Base-by-base conservation (phyloP, 2,113 vertebrate genomes). In the Pteronura brasiliensis region DNA sequence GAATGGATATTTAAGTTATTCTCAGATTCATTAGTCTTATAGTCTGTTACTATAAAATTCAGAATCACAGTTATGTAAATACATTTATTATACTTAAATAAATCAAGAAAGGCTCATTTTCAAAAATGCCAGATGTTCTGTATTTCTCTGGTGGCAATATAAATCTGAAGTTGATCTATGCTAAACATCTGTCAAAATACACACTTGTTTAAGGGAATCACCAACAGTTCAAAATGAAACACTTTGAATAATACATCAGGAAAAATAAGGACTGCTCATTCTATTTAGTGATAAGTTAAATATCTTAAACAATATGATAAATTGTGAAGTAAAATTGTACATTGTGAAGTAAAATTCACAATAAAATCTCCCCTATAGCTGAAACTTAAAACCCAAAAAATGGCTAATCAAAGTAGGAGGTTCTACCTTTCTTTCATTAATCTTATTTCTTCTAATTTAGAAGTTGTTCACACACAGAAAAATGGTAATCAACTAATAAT, bases 51-150 rank as follows among this genome's bases (percentile, higher is more conserved):
- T 94, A 20, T 69, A 71, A 94, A 90, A 93, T 71, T 65, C 81
- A 97, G 77, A 96, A 90, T 79, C 34, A 52, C 7, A 88, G 42
- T 77, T 92, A 90, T 88, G 49, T 92, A 95, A 96, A 96, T 95
- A 91, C 39, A 95, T 97, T 88, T 97, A 90, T 95, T 97, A 93
- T 93, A 88, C 74, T 92, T 97, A 98, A 96, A 95, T 96, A 96
- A 97, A 95, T 97, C 81, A 97, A 97, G 94, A 94, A 96, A 84
- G 3, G 12, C 82, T 98, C 31, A 39, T 90, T 97, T 98, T 94
- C 14, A 88, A 85, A 95, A 93, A 87, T 91, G 27, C 93, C 97
- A 98, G 96, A 97, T 97, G 95, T 91, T 95, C 76, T 94, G 21
- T 52, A 76, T 96, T 88, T 92, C 94, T 96, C 83, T 92, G 9